phyloP scores from a whole-genome alignment of 1,140 invertebrate genomes.

The Lasioglossum albipes region DNA sequence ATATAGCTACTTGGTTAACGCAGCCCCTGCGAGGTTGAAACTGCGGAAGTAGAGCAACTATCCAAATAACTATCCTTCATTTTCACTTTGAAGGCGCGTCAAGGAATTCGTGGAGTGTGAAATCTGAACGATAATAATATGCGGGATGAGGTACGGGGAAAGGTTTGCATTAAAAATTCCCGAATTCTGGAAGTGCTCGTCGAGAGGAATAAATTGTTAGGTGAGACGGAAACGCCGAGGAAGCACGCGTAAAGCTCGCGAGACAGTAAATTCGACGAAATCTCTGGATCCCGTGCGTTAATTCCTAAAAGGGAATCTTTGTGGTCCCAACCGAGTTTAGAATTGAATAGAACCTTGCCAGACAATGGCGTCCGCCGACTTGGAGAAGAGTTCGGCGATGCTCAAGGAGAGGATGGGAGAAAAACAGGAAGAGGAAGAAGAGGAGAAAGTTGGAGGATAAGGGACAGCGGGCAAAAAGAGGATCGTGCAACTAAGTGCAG shows the following conservation, averaged over 20 bases:
- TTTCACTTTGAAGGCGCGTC: slow-evolving; percentile 37
- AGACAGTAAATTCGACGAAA: slow-evolving; percentile 55
- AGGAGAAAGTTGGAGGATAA: background rate
- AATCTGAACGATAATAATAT: slow-evolving; percentile 47
- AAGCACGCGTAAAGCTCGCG: background rate
- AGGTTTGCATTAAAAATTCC: too few species aligned
- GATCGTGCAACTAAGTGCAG: slow-evolving; percentile 36
- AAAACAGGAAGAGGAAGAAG: background rate
- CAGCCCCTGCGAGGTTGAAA: background rate
- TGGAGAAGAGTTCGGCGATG: slow-evolving; percentile 47
- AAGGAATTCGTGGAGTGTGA: slow-evolving; percentile 53
- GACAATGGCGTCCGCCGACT: slow-evolving; percentile 64
- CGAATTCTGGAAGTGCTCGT: background rate
- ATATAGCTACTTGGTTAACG: slow-evolving; percentile 14
- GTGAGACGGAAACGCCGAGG: too few species aligned
- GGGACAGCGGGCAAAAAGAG: slow-evolving; percentile 15
- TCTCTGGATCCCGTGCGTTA: slow-evolving; percentile 66
- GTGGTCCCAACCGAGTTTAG: slow-evolving; percentile 54
- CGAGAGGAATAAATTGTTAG: background rate
- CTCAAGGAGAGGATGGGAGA: slow-evolving; percentile 29
- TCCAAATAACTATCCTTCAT: slow-evolving; percentile 47
- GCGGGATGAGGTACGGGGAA: background rate
- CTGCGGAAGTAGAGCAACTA: slow-evolving; percentile 20
- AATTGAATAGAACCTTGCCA: slow-evolving; percentile 70
- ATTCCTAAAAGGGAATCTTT: slow-evolving; percentile 68